These are phyloP conservation scores for Dendrocopos noguchii DNA, from an alignment of 2,113 vertebrate genomes.

Conservation along the genomic window DNA sequence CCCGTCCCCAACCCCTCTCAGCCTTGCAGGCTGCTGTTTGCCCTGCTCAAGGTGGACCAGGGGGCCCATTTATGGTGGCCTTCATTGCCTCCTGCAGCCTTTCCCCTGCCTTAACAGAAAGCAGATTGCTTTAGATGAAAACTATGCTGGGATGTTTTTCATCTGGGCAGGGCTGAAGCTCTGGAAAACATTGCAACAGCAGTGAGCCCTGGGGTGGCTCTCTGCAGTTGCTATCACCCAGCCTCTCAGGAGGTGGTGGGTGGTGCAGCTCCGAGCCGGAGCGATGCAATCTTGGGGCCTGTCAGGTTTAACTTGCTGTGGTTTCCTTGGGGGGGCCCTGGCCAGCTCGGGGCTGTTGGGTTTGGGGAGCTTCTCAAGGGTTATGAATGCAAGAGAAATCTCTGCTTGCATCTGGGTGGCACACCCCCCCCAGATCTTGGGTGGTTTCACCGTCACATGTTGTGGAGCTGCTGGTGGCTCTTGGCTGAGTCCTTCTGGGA, in stretches of 20 bases:
- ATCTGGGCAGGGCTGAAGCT: not conserved
- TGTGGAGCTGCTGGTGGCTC: not conserved
- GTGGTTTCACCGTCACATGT: not conserved
- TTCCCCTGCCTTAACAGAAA: not conserved
- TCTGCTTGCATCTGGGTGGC: not conserved
- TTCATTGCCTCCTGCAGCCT: not conserved
- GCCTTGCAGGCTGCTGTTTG: not conserved
- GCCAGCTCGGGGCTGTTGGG: not conserved
- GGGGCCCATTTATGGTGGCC: slow-evolving; percentile 51
- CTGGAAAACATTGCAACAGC: slow-evolving; percentile 15
- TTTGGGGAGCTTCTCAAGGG: not conserved
- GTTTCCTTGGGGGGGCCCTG: not conserved
- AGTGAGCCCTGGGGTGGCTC: not conserved
- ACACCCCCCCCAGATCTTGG: rapidly evolving
- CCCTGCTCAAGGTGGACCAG: no score
- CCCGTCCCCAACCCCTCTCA: rapidly evolving
- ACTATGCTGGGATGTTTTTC: not conserved
- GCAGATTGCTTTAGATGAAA: slow-evolving; percentile 22
- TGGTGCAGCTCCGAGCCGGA: not conserved
- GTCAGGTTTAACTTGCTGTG: rapidly evolving
- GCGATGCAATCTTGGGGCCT: rapidly evolving
- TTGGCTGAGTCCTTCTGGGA: not conserved
- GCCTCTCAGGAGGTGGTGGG: rapidly evolving
- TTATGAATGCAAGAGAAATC: not conserved
- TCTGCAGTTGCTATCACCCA: not conserved